Conservation (phyloP, 2,113 vertebrate species). For the Hepsetus odoe region DNA sequence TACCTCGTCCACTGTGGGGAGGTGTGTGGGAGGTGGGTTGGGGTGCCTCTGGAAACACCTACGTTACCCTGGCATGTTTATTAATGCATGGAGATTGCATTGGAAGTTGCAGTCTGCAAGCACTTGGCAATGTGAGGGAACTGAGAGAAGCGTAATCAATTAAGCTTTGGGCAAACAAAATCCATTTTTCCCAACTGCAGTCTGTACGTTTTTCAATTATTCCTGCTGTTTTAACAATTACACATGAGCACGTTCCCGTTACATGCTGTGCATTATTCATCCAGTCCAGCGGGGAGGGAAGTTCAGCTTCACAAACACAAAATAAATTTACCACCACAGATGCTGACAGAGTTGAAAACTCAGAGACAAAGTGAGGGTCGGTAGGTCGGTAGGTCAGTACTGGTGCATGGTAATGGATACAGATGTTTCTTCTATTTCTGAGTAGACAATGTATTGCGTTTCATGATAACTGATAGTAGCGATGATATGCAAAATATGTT, state of each 20-base stretch:
- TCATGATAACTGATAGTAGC: no score
- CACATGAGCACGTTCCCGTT: conserved; percentile 49
- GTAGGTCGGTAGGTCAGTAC: background rate
- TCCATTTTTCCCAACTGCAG: conserved; percentile 48
- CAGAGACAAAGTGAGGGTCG: background rate
- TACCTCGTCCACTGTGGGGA: conserved; percentile 26
- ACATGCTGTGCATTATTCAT: conserved; percentile 53
- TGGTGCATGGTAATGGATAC: background rate
- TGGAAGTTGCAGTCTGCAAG: conserved; percentile 36
- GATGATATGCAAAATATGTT: no score
- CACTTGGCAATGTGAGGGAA: conserved; percentile 31
- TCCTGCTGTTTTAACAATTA: conserved; percentile 59
- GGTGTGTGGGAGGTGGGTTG: background rate
- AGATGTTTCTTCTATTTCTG: background rate
- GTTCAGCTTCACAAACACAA: conserved; percentile 15
- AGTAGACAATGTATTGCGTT: no score
- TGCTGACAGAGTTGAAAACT: conserved; percentile 6
- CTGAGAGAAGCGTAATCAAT: conserved; percentile 53
- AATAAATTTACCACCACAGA: conserved; percentile 31
- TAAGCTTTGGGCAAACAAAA: conserved; percentile 55
- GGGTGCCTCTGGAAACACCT: conserved; percentile 17
- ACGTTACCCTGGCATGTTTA: conserved; percentile 51
- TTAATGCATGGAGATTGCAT: conserved; percentile 56
- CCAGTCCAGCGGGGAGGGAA: conserved; percentile 27
- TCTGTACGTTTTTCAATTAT: conserved; percentile 56